Evolutionary conservation across 1,140 invertebrate genomes (phyloP).

Genomic region (Bombus vancouverensis): DNA sequence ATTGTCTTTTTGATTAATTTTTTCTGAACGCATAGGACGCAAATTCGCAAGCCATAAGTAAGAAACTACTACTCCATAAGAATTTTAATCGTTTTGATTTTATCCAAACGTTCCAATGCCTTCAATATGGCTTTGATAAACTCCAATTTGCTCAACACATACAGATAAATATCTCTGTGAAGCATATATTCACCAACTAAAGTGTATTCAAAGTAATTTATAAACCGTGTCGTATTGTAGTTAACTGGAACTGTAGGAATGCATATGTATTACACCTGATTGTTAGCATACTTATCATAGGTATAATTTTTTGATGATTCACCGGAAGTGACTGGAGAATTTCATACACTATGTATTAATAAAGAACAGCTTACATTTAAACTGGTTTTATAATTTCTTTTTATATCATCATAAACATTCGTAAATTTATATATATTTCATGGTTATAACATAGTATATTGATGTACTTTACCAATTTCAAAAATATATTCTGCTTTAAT

Average conservation of each 20-base stretch:
- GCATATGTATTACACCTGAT: background rate
- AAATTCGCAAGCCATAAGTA: too few relatives aligned
- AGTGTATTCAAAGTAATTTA: constrained; percentile 17
- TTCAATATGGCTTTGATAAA: background rate
- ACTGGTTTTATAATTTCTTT: constrained; percentile 5
- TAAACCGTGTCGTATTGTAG: constrained; percentile 5
- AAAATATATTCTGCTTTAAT: background rate
- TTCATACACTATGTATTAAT: background rate
- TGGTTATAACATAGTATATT: background rate
- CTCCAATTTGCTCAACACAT: background rate
- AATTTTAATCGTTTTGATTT: background rate
- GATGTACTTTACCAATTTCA: background rate
- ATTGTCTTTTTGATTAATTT: background rate
- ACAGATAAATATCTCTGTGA: background rate
- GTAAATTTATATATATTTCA: background rate
- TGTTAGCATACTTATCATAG: background rate
- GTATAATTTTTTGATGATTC: constrained; percentile 21
- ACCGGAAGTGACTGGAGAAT: constrained; percentile 1
- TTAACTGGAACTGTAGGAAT: background rate
- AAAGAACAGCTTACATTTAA: constrained; percentile 6
- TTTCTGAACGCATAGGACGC: too few relatives aligned
- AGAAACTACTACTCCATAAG: too few relatives aligned
- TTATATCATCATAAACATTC: background rate
- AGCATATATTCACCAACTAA: background rate
- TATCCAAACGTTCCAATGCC: background rate